Percentiles rank a stretch among this genome's conserved stretches.
Evolutionary conservation across 2,797 vertebrate species (phyloP).

Genomic region (Molossus alvarezi): DNA sequence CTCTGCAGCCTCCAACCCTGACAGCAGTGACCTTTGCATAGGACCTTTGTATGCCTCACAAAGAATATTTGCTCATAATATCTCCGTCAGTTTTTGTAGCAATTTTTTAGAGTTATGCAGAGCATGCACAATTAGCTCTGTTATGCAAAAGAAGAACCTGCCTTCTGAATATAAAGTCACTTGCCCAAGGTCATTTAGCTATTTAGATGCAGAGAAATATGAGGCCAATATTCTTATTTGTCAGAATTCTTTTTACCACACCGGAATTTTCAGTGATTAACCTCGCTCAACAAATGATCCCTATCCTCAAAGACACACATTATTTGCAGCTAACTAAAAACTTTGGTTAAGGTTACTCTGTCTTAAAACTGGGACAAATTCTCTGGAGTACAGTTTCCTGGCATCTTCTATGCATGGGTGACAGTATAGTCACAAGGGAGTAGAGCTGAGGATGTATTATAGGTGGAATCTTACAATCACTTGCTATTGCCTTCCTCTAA

Average conservation of each 20-base stretch:
- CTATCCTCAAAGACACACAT: constrained; percentile 12
- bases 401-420: constrained; percentile 10
- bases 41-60: not conserved
- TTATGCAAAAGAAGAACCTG: constrained; percentile 17
- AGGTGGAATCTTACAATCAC: not conserved
- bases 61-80: constrained; percentile 45
- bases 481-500: not conserved
- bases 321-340: constrained; percentile 59
- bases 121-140: not conserved
- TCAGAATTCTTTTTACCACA: constrained; percentile 40
- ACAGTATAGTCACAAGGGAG: not conserved
- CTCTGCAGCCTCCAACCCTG: not conserved
- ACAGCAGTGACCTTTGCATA: constrained; percentile 11
- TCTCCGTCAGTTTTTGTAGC: not conserved
- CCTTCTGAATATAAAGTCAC: constrained; percentile 25
- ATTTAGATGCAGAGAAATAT: constrained; percentile 50
- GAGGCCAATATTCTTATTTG: not conserved
- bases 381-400: constrained; percentile 15
- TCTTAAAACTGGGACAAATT: constrained; percentile 39
- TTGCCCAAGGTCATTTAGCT: not conserved
- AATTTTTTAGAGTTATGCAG: constrained; percentile 24
- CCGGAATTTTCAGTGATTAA: constrained; percentile 14
- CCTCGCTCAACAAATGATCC: not conserved
- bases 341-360: not conserved
- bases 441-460: not conserved